phyloP scores from a whole-genome alignment of 2,888 invertebrate genomes.

The Ommatoiulus sabulosus region DNA sequence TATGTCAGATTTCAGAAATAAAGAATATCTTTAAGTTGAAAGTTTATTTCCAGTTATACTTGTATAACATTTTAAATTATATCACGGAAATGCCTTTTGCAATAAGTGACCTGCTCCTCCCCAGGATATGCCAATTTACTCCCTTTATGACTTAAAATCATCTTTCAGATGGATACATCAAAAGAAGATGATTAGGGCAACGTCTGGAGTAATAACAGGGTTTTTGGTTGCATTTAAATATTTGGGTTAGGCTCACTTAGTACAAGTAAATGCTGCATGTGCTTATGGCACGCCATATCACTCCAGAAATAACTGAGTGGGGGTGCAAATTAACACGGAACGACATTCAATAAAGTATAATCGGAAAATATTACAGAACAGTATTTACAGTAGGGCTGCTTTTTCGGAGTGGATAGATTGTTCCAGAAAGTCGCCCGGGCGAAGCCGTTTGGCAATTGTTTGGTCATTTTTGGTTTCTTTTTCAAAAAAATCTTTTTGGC shows the following conservation, averaged over 20 bases:
- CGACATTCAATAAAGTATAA: background rate
- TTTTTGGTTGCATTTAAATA: background rate
- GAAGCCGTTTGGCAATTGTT: too few species aligned
- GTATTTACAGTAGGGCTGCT: too few species aligned
- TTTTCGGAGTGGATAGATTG: too few species aligned
- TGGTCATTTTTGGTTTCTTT: too few species aligned
- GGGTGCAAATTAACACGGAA: background rate
- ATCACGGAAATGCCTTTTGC: background rate
- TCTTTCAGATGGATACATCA: background rate
- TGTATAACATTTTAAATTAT: background rate
- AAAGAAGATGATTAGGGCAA: background rate
- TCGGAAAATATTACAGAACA: too few species aligned
- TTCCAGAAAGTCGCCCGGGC: too few species aligned
- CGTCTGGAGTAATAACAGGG: background rate
- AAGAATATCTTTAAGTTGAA: background rate
- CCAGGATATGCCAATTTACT: background rate
- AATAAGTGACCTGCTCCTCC: background rate
- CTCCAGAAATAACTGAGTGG: background rate
- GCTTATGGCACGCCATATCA: background rate
- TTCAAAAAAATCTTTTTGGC: too few species aligned
- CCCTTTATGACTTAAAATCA: background rate
- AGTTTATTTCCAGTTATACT: background rate
- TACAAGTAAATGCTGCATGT: background rate
- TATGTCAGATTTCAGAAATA: background rate
- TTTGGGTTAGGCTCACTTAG: background rate